Base-by-base conservation (phyloP, 2,113 vertebrate species). In the Myrmophylax atrothorax region DNA sequence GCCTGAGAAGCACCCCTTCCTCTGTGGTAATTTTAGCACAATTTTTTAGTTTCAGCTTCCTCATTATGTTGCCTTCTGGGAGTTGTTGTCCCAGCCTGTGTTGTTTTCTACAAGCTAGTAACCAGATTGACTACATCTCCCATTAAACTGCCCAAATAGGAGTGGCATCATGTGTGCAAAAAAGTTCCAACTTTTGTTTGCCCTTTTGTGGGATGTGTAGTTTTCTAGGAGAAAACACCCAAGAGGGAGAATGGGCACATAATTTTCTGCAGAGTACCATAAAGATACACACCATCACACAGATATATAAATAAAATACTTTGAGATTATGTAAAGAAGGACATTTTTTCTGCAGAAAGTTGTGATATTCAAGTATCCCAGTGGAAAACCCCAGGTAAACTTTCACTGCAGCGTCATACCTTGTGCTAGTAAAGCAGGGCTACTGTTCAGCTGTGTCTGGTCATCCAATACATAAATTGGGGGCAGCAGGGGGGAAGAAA, bases 61-160 rank as follows among this genome's bases (percentile, higher is more conserved):
- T 44, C 26, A 22, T 0, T 49, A 13, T 4, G 0, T 66, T 96
- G 87, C 33, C 81, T 87, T 84, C 81, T 97, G 87, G 89, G 91
- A 94, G 18, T 33, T 95, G 76, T 81, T 90, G 93, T 94, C 59
- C 55, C 49, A 76, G 46, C 6, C 62, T 62, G 13, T 17, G 11
- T 62, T 82, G 42, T 76, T 49, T 80, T 60, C 74, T 73, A 20
- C 24, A 47, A 31, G 19, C 20, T 70, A 42, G 33, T 63, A 74
- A 59, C 29, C 46, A 86, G 31, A 56, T 3, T 55, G 69, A 94
- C 89, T 95, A 89, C 69, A 68, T 75, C 37, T 92, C 89, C 89
- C 89, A 84, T 46, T 78, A 78, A 92, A 74, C 47, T 46, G 35
- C 44, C 28, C 70, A 69, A 80, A 49, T 0, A 60, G 50, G 25